Percentiles rank a stretch among this genome's conserved stretches.
These are phyloP conservation scores for Gouania willdenowi DNA, from an alignment of 2,797 vertebrate species.

Conservation along the genomic window DNA sequence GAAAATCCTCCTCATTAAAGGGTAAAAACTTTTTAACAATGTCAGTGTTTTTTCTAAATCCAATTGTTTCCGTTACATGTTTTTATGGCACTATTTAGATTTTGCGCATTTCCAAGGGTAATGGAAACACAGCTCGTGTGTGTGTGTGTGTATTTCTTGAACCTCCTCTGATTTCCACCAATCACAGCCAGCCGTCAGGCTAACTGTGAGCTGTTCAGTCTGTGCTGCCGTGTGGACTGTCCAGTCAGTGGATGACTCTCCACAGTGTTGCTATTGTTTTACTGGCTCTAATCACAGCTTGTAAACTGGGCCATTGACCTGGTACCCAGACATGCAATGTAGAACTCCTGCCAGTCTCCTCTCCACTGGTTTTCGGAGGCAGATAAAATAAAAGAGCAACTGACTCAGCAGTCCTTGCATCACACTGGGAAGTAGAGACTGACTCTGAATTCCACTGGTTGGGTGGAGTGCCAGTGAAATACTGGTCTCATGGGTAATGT, in stretches of 20 bases:
- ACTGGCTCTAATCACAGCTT: conserved; percentile 15
- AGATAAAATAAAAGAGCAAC: conserved; percentile 45
- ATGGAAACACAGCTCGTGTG: no score
- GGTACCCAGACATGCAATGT: conserved; percentile 32
- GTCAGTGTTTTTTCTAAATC: no score
- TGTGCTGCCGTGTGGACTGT: conserved; percentile 6
- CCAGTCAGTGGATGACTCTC: conserved; percentile 7
- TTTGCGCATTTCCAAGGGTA: no score
- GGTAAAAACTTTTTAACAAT: no score
- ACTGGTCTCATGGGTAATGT: conserved; percentile 42
- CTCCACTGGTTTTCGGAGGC: conserved; percentile 18
- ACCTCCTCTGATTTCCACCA: conserved; percentile 23
- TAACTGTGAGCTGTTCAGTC: conserved; percentile 18
- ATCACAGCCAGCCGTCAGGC: conserved; percentile 17
- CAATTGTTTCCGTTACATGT: no score
- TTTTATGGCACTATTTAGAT: no score
- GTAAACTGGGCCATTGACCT: conserved; percentile 30
- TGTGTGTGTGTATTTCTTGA: no score
- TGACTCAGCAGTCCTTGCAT: conserved; percentile 21
- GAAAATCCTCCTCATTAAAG: no score
- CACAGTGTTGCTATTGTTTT: conserved; percentile 47
- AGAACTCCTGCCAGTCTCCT: conserved; percentile 26
- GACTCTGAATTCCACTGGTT: conserved; percentile 49
- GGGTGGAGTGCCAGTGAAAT: conserved; percentile 45
- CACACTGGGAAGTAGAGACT: conserved; percentile 43